Conservation (phyloP, 2,888 invertebrate genomes). For the Apomyelois bistriatella region DNA sequence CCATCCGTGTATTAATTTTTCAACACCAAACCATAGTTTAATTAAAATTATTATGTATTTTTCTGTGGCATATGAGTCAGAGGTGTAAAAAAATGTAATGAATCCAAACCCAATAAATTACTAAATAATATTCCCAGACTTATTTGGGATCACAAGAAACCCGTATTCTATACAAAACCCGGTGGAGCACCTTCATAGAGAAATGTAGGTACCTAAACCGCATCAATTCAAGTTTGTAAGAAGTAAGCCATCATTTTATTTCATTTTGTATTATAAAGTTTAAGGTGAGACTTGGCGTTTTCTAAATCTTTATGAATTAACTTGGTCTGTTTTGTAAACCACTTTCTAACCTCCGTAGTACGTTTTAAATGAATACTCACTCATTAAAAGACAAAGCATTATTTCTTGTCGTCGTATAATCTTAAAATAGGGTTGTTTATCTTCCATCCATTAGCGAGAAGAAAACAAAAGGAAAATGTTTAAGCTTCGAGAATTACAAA, state of each 20-base stretch:
- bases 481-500: conserved; percentile 45
- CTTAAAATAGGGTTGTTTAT: conserved; percentile 43
- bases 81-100: no score
- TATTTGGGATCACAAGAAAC: no score
- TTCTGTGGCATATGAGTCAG: no score
- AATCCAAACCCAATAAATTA: no score
- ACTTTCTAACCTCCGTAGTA: background rate
- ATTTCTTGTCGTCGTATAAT: conserved; percentile 29
- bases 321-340: background rate
- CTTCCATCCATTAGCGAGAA: conserved; percentile 50
- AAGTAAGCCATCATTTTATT: background rate
- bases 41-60: no score
- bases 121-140: no score
- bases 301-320: background rate
- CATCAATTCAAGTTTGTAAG: no score
- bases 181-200: no score
- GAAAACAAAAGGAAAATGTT: conserved; percentile 41
- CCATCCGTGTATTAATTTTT: no score
- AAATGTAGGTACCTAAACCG: no score
- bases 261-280: background rate
- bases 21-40: no score
- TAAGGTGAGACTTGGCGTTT: background rate
- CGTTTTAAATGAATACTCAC: conserved; percentile 4
- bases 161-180: no score
- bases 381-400: conserved; percentile 45